Evolutionary conservation across 2,888 invertebrate genomes (phyloP), one percentile per base, ranked within the genome.

Genomic region (Euzetes globulus): DNA sequence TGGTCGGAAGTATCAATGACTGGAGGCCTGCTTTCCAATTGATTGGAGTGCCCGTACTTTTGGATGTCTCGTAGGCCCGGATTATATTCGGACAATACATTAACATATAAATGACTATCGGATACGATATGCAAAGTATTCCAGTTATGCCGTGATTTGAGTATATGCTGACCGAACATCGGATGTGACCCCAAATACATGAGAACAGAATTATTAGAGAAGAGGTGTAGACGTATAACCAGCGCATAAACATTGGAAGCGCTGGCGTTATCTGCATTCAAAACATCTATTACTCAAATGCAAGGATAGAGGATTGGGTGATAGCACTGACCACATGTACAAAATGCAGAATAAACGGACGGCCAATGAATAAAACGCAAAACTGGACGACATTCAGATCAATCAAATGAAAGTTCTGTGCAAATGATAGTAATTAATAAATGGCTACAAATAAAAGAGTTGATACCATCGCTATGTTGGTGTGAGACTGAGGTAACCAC

Each of bases 401-500:
- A 80, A 98, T 95, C 79, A 97, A 84, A 83, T 97, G 91, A 83
- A 94, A 91, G 83, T 96, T 95, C 96, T 97, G 86, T 77, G 89
- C 88, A 73, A 78, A 76, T 19, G 75, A 75, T 74, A 19, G 27
- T 19, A 22, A 60, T 65, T 37, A 72, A 74, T 41, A 74, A 22
- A 17, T 52, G 25, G 73, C 27, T 11, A 72, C n/a, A 74, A 71
- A 45, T 45, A 63, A 84, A 84, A 95, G 6, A 52, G 41, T 71
- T 47, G 22, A 58, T 27, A 74, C 96, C 88, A 97, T 88, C 76
- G 92, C 90, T 81, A 92, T 91, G 80, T 88, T 88, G 76, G 90
- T 91, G 81, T 92, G 90, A 0, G 95, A 94, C 81, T 96, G 90
- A 0, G 95, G 94, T 72, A 97, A 83, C 98, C 98, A 99, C 95